These are phyloP conservation scores for Dasysyrphus albostriatus DNA, from an alignment of 2,888 invertebrate species.

Conservation along the genomic window DNA sequence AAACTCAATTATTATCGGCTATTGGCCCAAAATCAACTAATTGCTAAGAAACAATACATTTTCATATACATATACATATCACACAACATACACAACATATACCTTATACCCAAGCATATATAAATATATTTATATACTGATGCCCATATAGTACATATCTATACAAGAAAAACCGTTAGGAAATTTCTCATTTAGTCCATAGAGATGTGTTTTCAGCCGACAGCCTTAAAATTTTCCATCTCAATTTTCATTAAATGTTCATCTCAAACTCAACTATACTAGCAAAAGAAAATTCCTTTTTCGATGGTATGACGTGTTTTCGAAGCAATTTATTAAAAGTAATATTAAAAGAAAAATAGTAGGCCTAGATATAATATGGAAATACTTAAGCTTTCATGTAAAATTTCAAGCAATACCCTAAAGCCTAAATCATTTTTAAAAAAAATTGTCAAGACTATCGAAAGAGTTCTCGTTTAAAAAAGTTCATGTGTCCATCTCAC, in stretches of 20 bases:
- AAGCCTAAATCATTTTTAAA: neutral
- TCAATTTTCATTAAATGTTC: slow-evolving; percentile 70
- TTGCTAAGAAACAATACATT: slow-evolving; percentile 36
- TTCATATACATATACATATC: neutral
- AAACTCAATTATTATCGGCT: slow-evolving; percentile 61
- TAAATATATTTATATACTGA: neutral
- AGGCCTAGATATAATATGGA: too few relatives aligned
- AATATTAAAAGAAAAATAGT: neutral
- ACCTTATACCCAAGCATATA: neutral
- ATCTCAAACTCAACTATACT: neutral
- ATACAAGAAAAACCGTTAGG: slow-evolving; percentile 16
- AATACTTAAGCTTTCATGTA: neutral
- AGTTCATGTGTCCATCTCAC: too few relatives aligned
- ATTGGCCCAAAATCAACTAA: slow-evolving; percentile 46
- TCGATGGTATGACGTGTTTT: neutral
- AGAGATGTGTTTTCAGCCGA: slow-evolving; percentile 12
- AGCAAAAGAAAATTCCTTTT: neutral
- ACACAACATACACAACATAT: neutral
- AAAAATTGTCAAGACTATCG: too few relatives aligned
- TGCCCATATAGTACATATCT: neutral
- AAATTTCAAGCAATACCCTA: neutral
- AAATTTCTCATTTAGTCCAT: slow-evolving; percentile 53
- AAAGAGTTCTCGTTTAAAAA: too few relatives aligned
- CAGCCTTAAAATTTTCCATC: slow-evolving; percentile 55
- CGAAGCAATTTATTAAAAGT: slow-evolving; percentile 4